A percentile compares a stretch with the other conserved stretches of the same genome.
Conservation (phyloP, 2,797 vertebrate genomes). For the Helarctos malayanus region DNA sequence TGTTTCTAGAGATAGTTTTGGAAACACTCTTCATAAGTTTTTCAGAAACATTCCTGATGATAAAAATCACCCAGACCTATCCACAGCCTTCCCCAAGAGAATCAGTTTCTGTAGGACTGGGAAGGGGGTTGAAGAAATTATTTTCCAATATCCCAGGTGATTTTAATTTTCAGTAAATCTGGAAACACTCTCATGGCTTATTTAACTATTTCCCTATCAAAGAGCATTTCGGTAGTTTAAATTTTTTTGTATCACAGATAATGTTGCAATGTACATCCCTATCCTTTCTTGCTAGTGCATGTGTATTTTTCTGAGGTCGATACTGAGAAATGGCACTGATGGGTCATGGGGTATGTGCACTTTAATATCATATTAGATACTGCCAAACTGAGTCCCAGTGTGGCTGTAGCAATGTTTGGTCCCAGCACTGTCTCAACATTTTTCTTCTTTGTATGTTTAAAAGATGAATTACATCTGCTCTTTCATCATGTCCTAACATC, state of each 20-base stretch:
- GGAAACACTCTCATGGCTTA: not conserved
- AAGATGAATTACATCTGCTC: not conserved
- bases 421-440: not conserved
- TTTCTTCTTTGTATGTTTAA: not conserved
- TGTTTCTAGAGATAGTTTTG: conserved; percentile 29
- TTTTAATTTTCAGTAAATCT: not conserved
- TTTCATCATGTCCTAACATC: conserved; percentile 10
- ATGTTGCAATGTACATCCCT: not conserved
- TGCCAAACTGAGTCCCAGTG: not conserved
- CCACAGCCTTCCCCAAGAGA: not conserved
- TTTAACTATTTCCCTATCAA: not conserved
- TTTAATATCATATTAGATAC: not conserved
- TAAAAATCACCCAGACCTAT: not conserved
- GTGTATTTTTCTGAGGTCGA: not conserved
- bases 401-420: not conserved
- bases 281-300: not conserved
- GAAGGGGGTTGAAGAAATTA: not conserved
- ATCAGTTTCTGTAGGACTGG: not conserved
- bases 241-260: not conserved
- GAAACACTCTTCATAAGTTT: conserved; percentile 25
- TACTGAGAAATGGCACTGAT: conserved; percentile 5
- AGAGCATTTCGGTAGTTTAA: not conserved
- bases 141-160: conserved; percentile 28
- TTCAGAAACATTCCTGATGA: conserved; percentile 25
- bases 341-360: not conserved